Base-by-base conservation (phyloP, 2,113 vertebrate genomes). In the Lethenteron reissneri region DNA sequence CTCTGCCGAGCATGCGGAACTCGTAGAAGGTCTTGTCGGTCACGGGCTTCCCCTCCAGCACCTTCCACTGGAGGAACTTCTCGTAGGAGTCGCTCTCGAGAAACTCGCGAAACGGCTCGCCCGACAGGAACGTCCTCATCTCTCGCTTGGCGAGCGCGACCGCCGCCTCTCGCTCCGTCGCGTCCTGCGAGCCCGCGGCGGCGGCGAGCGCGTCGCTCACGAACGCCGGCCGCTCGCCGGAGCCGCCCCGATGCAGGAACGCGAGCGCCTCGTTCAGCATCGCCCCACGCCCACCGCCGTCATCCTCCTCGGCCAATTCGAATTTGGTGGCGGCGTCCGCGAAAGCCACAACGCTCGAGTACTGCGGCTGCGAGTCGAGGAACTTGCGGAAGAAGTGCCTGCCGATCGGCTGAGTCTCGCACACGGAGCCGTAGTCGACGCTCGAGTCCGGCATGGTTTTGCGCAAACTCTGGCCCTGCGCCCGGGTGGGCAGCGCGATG, bases 21-120 rank as follows among this genome's bases (percentile, higher is more conserved):
- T 95, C 88, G 2, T 85, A 86, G 77, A 95, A 95, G 78, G 87
- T 86, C 75, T 90, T 94, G 0, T 95, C 87, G 9, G 70, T 85
- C 76, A 90, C 81, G 0, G 86, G 84, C 58, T 91, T 87, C 76
- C 77, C 87, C 82, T 95, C 88, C 57, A 87, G 92, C 75, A 84
- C 83, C 80, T 95, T 92, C 88, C 90, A 91, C 70, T 90, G 89
- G 70, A 92, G 77, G 72, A 90, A 88, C 76, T 82, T 88, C 70
- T 89, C 85, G 71, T 84, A 94, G 71, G 81, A 83, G 0, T 76
- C 77, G 72, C 83, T 91, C 72, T 72, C 72, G 76, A 84, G 85
- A 82, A 85, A 94, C 3, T 87, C 86, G 73, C 80, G 72, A 73
- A 92, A 92, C 2, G 90, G 88, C 73, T 83, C 84, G 25, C 9